Percentiles rank a stretch among this genome's conserved stretches.
Evolutionary conservation across 2,113 vertebrate genomes (phyloP).

Genomic region (Rhea americana): DNA sequence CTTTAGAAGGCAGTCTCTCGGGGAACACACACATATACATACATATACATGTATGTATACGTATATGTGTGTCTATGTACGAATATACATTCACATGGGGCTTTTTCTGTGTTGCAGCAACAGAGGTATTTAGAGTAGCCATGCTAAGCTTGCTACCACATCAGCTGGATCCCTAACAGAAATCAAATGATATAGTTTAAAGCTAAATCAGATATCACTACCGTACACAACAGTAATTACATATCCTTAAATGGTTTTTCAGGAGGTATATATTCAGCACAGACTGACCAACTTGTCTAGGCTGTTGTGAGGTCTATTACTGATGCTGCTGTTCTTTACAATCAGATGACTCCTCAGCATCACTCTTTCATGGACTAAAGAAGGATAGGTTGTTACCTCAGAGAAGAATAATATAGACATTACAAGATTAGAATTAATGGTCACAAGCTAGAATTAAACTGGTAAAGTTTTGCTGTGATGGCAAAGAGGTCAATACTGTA

Average conservation of each 20-base stretch:
- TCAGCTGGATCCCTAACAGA: neutral
- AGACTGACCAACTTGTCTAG: neutral
- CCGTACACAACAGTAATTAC: neutral
- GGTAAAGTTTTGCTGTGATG: neutral
- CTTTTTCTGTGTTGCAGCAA: neutral
- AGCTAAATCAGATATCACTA: neutral
- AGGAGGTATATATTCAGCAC: neutral
- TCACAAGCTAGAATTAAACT: neutral
- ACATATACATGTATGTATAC: neutral
- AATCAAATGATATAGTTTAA: neutral
- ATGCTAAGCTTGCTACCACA: neutral
- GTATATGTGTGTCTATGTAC: neutral
- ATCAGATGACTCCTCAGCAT: neutral
- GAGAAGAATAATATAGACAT: neutral
- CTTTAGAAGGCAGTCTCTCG: neutral
- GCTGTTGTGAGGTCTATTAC: neutral
- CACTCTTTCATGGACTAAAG: neutral
- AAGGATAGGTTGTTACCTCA: neutral
- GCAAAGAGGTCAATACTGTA: neutral
- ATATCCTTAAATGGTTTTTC: neutral
- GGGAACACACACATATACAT: fast-evolving
- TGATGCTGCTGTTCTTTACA: neutral
- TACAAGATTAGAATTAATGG: neutral
- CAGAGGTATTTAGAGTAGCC: neutral
- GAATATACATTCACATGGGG: neutral